Percentiles rank a stretch among this genome's conserved stretches.
These are phyloP conservation scores for Dasypolia templi DNA, from an alignment of 2,888 invertebrate genomes.

Conservation along the genomic window DNA sequence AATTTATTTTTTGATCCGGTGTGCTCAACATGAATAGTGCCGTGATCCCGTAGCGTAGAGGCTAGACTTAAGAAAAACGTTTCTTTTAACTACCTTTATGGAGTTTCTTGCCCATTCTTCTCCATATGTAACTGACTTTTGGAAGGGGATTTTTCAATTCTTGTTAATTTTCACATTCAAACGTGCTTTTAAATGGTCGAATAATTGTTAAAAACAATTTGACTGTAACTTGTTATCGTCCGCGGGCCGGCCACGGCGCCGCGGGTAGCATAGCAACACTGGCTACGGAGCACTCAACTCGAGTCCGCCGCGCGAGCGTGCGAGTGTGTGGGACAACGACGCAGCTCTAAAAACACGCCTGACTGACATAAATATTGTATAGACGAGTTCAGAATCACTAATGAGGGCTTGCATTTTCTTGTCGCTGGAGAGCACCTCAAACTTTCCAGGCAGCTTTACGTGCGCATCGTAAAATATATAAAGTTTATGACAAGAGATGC, in stretches of 20 bases:
- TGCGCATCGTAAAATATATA: constrained; percentile 41
- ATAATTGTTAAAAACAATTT: neutral
- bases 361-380: constrained; percentile 87
- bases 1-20: too few species aligned
- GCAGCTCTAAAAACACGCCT: constrained; percentile 76
- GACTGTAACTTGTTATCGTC: neutral
- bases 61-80: too few species aligned
- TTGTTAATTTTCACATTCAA: neutral
- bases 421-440: constrained; percentile 59
- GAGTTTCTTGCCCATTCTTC: neutral
- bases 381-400: constrained; percentile 85
- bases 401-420: constrained; percentile 81
- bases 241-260: neutral
- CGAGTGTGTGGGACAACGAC: constrained; percentile 62
- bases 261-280: constrained; percentile 28
- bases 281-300: constrained; percentile 53
- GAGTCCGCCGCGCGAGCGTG: constrained; percentile 52
- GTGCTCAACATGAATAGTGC: too few species aligned
- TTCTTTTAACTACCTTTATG: neutral
- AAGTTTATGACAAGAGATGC: constrained; percentile 29
- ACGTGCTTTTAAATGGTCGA: neutral
- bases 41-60: neutral
- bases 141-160: neutral
- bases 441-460: constrained; percentile 57
- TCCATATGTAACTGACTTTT: neutral